Conservation (phyloP, 2,888 invertebrate genomes). For the Drepanosiphum platanoidis region DNA sequence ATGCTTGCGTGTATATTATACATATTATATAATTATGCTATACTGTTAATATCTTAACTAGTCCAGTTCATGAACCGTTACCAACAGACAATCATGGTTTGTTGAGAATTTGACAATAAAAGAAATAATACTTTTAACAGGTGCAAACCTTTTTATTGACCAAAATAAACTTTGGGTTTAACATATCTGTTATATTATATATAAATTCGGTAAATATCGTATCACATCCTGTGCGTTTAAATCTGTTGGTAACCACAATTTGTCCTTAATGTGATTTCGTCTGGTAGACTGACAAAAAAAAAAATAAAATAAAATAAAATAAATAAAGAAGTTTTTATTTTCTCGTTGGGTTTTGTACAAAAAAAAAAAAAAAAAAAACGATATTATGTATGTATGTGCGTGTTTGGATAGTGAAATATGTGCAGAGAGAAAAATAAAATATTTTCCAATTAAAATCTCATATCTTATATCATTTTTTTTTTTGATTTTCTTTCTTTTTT, state of each 20-base stretch:
- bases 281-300: conserved; percentile 49
- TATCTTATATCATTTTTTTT: conserved; percentile 36
- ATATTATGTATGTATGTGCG: conserved; percentile 28
- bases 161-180: conserved; percentile 44
- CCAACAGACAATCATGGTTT: conserved; percentile 56
- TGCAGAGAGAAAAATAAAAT: conserved; percentile 23
- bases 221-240: not conserved
- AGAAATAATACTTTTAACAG: conserved; percentile 6
- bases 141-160: conserved; percentile 34
- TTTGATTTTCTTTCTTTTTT: too few relatives aligned
- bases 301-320: too few relatives aligned
- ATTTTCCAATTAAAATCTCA: conserved; percentile 45
- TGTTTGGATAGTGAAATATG: not conserved
- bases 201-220: conserved; percentile 18
- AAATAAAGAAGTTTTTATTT: conserved; percentile 38
- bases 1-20: not conserved
- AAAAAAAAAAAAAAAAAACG: too few relatives aligned
- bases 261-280: conserved; percentile 50
- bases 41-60: conserved; percentile 47
- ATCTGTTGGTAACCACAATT: conserved; percentile 41
- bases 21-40: not conserved
- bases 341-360: conserved; percentile 40
- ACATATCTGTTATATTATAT: conserved; percentile 60
- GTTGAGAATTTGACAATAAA: conserved; percentile 54
- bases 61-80: conserved; percentile 27